Conservation (phyloP, 2,888 invertebrate species). For the Athalia rosae region DNA sequence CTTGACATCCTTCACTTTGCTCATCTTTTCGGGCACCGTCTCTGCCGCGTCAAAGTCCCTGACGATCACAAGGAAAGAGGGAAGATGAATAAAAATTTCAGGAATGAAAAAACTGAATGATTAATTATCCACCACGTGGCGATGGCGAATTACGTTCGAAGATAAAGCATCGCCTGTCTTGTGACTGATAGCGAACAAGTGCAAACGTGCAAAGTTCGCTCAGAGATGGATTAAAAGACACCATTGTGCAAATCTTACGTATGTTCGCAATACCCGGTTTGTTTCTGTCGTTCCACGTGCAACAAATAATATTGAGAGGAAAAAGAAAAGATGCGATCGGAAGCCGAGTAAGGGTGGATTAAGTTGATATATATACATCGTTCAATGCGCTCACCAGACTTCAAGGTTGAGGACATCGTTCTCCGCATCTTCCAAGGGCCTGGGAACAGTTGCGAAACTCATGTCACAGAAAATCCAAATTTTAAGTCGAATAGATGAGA, state of each 20-base stretch:
- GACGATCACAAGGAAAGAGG: constrained; percentile 48
- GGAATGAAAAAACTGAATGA: background rate
- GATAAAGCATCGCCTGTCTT: constrained; percentile 26
- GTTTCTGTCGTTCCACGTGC: background rate
- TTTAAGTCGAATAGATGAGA: background rate
- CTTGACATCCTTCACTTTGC: constrained; percentile 89
- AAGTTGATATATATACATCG: background rate
- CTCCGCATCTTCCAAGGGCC: constrained; percentile 84
- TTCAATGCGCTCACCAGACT: constrained; percentile 81
- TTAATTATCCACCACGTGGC: background rate
- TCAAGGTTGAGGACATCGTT: constrained; percentile 87
- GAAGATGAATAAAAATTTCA: background rate
- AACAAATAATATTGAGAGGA: no score
- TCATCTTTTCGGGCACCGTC: constrained; percentile 90
- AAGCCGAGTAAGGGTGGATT: no score
- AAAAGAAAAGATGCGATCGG: no score
- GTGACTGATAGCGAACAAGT: constrained; percentile 18
- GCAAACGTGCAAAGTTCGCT: constrained; percentile 30
- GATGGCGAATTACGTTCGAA: background rate
- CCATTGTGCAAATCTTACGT: constrained; percentile 2
- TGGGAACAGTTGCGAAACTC: constrained; percentile 72
- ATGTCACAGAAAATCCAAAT: background rate
- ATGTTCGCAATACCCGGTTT: background rate
- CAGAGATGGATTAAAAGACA: background rate
- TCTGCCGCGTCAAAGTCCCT: constrained; percentile 95